Evolutionary conservation across 2,888 invertebrate genomes (phyloP), one percentile per base, ranked within the genome.

Genomic region (Cephus pygmeus): DNA sequence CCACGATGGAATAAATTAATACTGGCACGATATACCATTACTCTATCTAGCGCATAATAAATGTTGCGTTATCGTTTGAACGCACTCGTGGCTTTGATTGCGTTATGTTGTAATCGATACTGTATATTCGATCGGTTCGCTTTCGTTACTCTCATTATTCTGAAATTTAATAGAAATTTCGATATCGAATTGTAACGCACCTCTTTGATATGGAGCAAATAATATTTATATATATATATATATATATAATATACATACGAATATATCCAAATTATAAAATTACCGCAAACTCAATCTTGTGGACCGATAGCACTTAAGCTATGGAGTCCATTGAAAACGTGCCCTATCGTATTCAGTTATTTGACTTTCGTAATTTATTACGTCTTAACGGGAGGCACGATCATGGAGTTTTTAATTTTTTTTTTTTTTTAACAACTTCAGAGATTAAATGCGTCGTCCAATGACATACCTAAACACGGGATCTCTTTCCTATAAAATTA

Each of bases 1-100:
- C 82, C 85, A 84, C 86, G 85, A 87, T 81, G 85, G 87, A 87
- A 90, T 89, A 89, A 90, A 90, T 90, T 90, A 88, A 56, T 56
- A 56, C 23, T 56, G 56, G 23, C 56, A 23, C 23, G 56, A 56
- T 56, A 56, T 56, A 82, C 83, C 81, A 83, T 85, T 85, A 85
- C 83, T 85, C 83, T 85, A 86, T 86, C 83, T 83, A 86, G 85
- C 85, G 86, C 83, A 87, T 88, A 89, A 88, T 88, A 87, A 89
- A 88, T 87, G 87, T 79, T 56, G 56, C 56, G 85, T 89, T 90
- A 90, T 90, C 88, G 87, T 84, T 82, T 82, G 82, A 86, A 85
- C 85, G 85, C 87, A 85, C 85, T 83, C 83, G 81, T 83, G 84
- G 82, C 85, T 56, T 23, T 56, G 56, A 56, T 56, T 56, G 56